Conservation (phyloP, 2,888 invertebrate genomes). For the Watsonalla binaria region DNA sequence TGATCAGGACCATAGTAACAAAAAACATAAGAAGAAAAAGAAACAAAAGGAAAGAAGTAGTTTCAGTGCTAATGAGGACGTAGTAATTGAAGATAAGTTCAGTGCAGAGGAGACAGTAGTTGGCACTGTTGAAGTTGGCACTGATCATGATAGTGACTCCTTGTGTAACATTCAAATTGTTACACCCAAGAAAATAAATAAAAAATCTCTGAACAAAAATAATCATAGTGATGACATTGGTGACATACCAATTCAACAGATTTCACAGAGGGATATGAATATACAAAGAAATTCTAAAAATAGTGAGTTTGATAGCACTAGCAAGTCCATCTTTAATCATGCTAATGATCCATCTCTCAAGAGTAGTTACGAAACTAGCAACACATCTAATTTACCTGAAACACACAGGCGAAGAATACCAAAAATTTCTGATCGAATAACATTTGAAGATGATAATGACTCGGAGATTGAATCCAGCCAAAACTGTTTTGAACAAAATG, state of each 20-base stretch:
- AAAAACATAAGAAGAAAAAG: conserved; percentile 27
- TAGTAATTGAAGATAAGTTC: conserved; percentile 17
- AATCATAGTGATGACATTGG: not conserved
- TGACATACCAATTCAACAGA: not conserved
- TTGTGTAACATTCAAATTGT: not conserved
- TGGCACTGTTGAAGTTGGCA: conserved; percentile 7
- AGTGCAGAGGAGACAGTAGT: conserved; percentile 21
- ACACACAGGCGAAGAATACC: conserved; percentile 10
- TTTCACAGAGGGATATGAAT: not conserved
- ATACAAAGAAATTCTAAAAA: no score
- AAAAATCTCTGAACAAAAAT: not conserved
- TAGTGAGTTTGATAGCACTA: not conserved
- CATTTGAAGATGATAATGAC: conserved; percentile 49
- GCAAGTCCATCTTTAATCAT: not conserved
- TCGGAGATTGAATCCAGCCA: conserved; percentile 11
- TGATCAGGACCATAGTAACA: conserved; percentile 11
- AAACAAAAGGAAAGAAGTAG: conserved; percentile 24
- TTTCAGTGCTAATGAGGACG: conserved; percentile 7
- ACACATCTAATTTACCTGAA: not conserved
- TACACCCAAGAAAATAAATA: not conserved
- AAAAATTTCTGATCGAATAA: conserved; percentile 46
- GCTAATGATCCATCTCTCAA: not conserved
- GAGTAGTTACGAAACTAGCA: not conserved
- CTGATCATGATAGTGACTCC: not conserved
- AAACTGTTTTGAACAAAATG: conserved; percentile 6